Conservation (phyloP, 1,140 invertebrate genomes). For the Philopotamus ludificatus region DNA sequence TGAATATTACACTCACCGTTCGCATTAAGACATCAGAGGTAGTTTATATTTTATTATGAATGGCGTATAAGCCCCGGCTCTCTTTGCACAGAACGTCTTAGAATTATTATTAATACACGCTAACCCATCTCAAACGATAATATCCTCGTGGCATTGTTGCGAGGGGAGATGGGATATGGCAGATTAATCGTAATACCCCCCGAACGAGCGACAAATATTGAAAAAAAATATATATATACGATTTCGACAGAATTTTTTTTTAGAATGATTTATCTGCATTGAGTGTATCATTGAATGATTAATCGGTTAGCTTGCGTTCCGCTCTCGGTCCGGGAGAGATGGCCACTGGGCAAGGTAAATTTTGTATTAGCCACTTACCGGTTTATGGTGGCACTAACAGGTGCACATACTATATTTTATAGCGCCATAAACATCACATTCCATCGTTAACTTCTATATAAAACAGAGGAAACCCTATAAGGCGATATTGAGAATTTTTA, state of each 20-base stretch:
- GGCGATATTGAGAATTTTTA: constrained; percentile 8
- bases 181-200: too few relatives aligned
- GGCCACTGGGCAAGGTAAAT: constrained; percentile 8
- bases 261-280: too few relatives aligned
- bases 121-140: constrained; percentile 26
- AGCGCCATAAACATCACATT: constrained; percentile 1
- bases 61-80: constrained; percentile 1
- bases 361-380: constrained; percentile 22
- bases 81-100: constrained; percentile 18
- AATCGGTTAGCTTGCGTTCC: too few relatives aligned
- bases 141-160: not conserved
- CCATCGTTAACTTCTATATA: constrained; percentile 16
- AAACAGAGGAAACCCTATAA: not conserved
- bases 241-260: too few relatives aligned
- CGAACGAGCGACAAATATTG: too few relatives aligned
- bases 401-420: constrained; percentile 22
- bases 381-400: constrained; percentile 21
- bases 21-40: constrained; percentile 21
- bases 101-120: constrained; percentile 26
- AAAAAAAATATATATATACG: too few relatives aligned
- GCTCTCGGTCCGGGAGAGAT: too few relatives aligned
- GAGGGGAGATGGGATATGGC: not conserved
- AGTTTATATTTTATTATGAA: constrained; percentile 26
- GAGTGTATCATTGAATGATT: too few relatives aligned
- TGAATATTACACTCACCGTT: constrained; percentile 22